Base-by-base conservation (phyloP, 2,888 invertebrate genomes). In the Drosophila leonis region DNA sequence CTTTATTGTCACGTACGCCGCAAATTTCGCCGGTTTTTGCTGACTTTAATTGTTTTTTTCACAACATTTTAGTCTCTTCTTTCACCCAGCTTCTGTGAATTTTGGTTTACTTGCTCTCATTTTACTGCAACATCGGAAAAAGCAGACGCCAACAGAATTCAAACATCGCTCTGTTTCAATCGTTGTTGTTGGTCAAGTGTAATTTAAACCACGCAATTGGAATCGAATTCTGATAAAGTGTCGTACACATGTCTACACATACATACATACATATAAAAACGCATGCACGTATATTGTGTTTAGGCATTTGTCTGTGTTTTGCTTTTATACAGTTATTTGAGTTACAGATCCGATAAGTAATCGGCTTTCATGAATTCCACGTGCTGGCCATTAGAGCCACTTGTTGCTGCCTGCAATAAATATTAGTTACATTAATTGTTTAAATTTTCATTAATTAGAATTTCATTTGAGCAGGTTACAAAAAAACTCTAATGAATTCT, bases 1-100 rank as follows among this genome's bases (percentile, higher is more conserved):
- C 51, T 65, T 13, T 57, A 55, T 76, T 65, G 90, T 78, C 85
- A 90, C 85, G 85, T 86, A 88, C 48, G 65, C 85, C 85, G 75
- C 2, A 24, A 69, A 70, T 46, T 48, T 59, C 57, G 75, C 52
- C 62, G 67, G 65, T 62, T 52, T 59, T 52, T 61, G 77, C 76
- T 73, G 65, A 70, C 15, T 78, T 39, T 37, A 63, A 54, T 72
- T 57, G 6, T 12, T 54, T 59, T 51, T 7, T 29, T 18, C 4
- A 20, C 13, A 54, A 41, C 24, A 39, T 55, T 68, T 65, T 48
- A 44, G 66, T 46, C 31, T 75, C 80, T 48, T 55, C 42, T 64
- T 71, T 57, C 77, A 20, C 7, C 4, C 37, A 56, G 55, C 54
- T 72, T 55, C 48, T 56, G 42, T 56, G 44, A 55, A 20, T 27